Evolutionary conservation across 2,797 vertebrate genomes (phyloP), one percentile per base, ranked within the genome.

Genomic region (Dromococcyx pavoninus): DNA sequence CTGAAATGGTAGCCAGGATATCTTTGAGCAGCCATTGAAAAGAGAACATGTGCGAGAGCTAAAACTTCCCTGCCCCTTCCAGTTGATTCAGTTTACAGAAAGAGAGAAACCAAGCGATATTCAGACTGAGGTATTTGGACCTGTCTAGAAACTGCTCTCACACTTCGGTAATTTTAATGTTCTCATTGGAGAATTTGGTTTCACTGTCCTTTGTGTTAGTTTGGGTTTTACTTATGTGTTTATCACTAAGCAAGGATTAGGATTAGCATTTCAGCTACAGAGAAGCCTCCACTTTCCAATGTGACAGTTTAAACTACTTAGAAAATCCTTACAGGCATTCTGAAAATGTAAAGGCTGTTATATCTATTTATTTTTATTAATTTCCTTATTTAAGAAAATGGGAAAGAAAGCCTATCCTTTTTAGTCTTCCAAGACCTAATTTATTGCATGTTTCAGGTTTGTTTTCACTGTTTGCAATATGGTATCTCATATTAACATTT

Each of bases 401-500:
- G 33, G 32, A 69, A 88, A 84, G 57, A 43, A 73, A 82, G 17
- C 33, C 6, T 58, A 32, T 65, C 44, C 12, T 85, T 89, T 86
- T 64, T 65, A 44, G 54, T 65, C 41, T 94, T 93, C 37, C 51
- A 92, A 93, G 28, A 69, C 43, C 48, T 91, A 21, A 93, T 96
- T 88, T 95, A 86, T 75, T 86, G 56, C 21, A 60, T 87, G 93
- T 96, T 97, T 91, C 70, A 71, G 76, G 91, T 84, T 62, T 89
- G 65, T 95, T 97, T 94, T 65, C 64, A 60, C 54, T 91, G 58
- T 76, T 95, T 86, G 92, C 94, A 96, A 74, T 96, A 92, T 94
- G 93, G 82, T 95, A 75, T 96, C 87, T 91, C 50, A 32, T 78
- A 95, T 95, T 95, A 95, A 96, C 93, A 87, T 96, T 97, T 97